A percentile compares a stretch with the other conserved stretches of the same genome.
Conservation (phyloP, 2,797 vertebrate species). For the Phoxinus dragarum region DNA sequence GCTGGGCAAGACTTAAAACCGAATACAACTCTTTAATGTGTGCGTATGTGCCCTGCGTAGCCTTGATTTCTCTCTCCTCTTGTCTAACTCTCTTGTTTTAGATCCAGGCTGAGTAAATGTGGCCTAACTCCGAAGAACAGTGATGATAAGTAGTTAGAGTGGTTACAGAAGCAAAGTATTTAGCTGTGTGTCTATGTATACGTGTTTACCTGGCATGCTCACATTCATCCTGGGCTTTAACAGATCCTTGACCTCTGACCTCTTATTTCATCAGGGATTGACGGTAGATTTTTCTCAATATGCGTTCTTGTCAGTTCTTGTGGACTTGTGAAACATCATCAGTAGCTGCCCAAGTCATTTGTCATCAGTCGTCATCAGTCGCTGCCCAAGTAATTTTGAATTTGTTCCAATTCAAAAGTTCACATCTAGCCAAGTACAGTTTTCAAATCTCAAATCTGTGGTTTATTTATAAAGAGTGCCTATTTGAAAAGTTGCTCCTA, state of each 20-base stretch:
- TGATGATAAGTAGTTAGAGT: slow-evolving; percentile 47
- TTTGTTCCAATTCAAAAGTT: no score
- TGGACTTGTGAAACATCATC: neutral
- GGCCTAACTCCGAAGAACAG: slow-evolving; percentile 40
- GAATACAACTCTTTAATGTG: slow-evolving; percentile 49
- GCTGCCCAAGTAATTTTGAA: neutral
- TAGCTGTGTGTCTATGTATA: slow-evolving; percentile 39
- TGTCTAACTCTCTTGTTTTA: slow-evolving; percentile 37
- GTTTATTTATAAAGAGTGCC: neutral
- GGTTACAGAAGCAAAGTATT: slow-evolving; percentile 47
- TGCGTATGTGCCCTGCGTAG: slow-evolving; percentile 38
- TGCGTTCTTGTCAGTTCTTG: neutral
- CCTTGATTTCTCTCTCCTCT: slow-evolving; percentile 5
- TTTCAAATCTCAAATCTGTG: neutral
- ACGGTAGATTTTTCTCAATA: neutral
- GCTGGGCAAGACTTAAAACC: slow-evolving; percentile 36
- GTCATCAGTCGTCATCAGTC: neutral
- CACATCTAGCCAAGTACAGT: no score
- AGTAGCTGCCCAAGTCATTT: neutral
- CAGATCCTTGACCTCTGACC: slow-evolving; percentile 49
- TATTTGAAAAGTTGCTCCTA: neutral
- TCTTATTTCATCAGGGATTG: slow-evolving; percentile 44
- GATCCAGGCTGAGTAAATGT: slow-evolving; percentile 30
- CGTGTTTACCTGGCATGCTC: slow-evolving; percentile 39
- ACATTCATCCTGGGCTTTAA: slow-evolving; percentile 42